Evolutionary conservation across 1,140 invertebrate genomes (phyloP).

Genomic region (Andrena cerasifolii): DNA sequence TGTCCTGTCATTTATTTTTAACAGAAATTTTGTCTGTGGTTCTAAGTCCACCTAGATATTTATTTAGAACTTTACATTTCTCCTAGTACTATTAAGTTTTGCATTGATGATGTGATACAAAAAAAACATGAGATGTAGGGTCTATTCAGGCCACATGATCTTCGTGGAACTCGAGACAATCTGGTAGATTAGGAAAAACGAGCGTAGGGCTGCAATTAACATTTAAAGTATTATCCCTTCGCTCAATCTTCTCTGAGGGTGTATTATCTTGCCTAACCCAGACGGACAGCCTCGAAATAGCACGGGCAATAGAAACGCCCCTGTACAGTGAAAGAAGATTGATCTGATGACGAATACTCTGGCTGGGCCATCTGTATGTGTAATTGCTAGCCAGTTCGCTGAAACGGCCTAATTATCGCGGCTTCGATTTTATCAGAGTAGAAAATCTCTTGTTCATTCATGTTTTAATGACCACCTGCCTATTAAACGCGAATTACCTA

Average conservation of each 20-base stretch:
- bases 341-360: slow-evolving; percentile 57
- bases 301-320: slow-evolving; percentile 10
- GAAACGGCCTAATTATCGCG: slow-evolving; percentile 18
- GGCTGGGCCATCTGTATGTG: slow-evolving; percentile 63
- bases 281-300: slow-evolving; percentile 9
- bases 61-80: no score
- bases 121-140: no score
- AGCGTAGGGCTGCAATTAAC: slow-evolving; percentile 57
- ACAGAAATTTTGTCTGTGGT: no score
- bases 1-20: no score
- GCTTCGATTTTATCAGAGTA: background rate
- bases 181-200: slow-evolving; percentile 41
- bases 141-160: no score
- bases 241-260: slow-evolving; percentile 40
- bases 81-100: no score
- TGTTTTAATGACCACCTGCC: background rate
- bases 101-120: no score
- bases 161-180: background rate
- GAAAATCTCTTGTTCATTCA: background rate
- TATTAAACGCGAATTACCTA: background rate
- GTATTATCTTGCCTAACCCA: slow-evolving; percentile 19
- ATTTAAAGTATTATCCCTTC: slow-evolving; percentile 58
- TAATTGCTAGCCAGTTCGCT: slow-evolving; percentile 40
- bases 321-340: slow-evolving; percentile 57
- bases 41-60: no score